phyloP scores from a whole-genome alignment of 2,113 vertebrate species.

The Elaphurus davidianus region DNA sequence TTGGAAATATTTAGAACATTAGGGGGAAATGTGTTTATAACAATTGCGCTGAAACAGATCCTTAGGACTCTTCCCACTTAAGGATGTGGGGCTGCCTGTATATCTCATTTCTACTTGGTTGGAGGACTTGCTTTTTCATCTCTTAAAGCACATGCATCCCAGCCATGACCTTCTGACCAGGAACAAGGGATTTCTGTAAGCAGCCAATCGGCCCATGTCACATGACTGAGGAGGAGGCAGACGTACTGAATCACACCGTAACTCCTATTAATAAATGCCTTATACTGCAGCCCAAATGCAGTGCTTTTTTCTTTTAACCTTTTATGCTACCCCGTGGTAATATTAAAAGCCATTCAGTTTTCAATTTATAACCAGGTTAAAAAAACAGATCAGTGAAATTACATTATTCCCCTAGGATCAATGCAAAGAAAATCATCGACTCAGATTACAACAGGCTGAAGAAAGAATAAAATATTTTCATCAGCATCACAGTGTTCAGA shows the following conservation, averaged over 20 bases:
- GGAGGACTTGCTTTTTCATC: not conserved
- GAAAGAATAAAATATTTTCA: slow-evolving; percentile 79
- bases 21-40: not conserved
- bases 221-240: no score
- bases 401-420: slow-evolving; percentile 86
- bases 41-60: not conserved
- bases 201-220: not conserved
- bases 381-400: not conserved
- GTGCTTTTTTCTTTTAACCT: not conserved
- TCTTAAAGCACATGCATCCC: not conserved
- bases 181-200: not conserved
- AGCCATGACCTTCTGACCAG: not conserved
- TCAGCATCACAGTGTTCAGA: slow-evolving; percentile 91
- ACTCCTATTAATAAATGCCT: not conserved
- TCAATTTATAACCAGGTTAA: not conserved
- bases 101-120: not conserved
- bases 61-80: not conserved
- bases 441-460: slow-evolving; percentile 83
- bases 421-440: slow-evolving; percentile 86
- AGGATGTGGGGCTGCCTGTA: not conserved
- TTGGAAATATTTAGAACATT: not conserved
- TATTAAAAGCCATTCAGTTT: not conserved
- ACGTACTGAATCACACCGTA: not conserved
- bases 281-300: not conserved
- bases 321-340: not conserved